Evolutionary conservation across 2,113 vertebrate genomes (phyloP).

Genomic region (Actenoides hombroni): DNA sequence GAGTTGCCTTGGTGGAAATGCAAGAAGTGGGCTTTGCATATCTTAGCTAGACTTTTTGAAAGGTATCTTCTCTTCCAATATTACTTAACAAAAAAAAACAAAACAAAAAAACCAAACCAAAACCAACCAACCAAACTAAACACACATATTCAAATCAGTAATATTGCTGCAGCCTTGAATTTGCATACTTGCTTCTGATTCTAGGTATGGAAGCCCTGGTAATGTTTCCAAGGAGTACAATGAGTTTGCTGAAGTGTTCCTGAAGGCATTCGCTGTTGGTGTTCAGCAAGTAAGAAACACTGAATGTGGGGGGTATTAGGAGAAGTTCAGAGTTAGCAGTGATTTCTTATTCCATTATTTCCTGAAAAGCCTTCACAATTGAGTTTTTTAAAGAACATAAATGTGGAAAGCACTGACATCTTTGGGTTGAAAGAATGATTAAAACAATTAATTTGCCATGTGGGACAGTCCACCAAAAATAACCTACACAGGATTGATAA

Average conservation of each 20-base stretch:
- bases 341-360: neutral
- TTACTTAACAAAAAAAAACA: neutral
- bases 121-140: neutral
- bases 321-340: neutral
- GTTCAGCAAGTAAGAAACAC: conserved; percentile 86
- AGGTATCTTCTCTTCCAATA: conserved; percentile 75
- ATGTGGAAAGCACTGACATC: neutral
- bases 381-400: neutral
- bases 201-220: conserved; percentile 95
- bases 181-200: conserved; percentile 22
- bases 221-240: conserved; percentile 99
- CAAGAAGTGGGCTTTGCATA: conserved; percentile 99
- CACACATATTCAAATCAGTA: neutral
- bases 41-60: conserved; percentile 96
- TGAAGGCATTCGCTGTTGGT: conserved; percentile 94
- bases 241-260: conserved; percentile 97
- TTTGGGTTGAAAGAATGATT: neutral
- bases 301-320: neutral
- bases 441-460: neutral
- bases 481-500: neutral
- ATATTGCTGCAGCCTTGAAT: neutral
- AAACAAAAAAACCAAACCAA: neutral
- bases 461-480: neutral
- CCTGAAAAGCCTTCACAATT: neutral
- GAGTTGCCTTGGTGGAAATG: conserved; percentile 99